Evolutionary conservation across 2,888 invertebrate species (phyloP).

Genomic region (Ischnura elegans): DNA sequence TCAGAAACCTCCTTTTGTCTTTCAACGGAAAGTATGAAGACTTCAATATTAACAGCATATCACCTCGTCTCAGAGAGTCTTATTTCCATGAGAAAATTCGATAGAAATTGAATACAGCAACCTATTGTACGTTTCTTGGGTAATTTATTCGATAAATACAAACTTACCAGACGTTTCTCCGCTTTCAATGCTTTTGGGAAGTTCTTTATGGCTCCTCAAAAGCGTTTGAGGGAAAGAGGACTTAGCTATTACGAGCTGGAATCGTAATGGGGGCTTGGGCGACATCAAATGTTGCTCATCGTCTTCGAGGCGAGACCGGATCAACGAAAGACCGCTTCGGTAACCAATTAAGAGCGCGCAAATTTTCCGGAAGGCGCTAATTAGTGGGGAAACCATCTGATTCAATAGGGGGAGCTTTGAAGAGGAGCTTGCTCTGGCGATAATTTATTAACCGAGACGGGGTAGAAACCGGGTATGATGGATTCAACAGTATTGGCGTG

Average conservation of each 20-base stretch:
- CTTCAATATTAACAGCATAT: too few relatives aligned
- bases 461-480: not conserved
- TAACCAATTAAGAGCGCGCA: not conserved
- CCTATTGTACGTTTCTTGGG: not conserved
- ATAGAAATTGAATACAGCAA: too few relatives aligned
- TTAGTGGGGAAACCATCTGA: not conserved
- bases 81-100: too few relatives aligned
- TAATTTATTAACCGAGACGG: not conserved
- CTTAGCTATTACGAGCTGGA: not conserved
- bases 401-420: not conserved
- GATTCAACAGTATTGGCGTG: too few relatives aligned
- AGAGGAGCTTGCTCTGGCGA: not conserved
- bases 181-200: not conserved
- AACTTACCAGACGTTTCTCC: not conserved
- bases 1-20: too few relatives aligned
- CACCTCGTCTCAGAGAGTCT: too few relatives aligned
- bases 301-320: not conserved
- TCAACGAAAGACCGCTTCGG: not conserved
- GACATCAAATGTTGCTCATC: not conserved
- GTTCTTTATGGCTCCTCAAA: not conserved
- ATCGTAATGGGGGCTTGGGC: not conserved
- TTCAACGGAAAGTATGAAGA: too few relatives aligned
- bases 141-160: not conserved
- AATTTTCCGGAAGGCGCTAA: not conserved
- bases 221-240: not conserved